Evolutionary conservation across 2,888 invertebrate genomes (phyloP).

Genomic region (Slavum lentiscoides): DNA sequence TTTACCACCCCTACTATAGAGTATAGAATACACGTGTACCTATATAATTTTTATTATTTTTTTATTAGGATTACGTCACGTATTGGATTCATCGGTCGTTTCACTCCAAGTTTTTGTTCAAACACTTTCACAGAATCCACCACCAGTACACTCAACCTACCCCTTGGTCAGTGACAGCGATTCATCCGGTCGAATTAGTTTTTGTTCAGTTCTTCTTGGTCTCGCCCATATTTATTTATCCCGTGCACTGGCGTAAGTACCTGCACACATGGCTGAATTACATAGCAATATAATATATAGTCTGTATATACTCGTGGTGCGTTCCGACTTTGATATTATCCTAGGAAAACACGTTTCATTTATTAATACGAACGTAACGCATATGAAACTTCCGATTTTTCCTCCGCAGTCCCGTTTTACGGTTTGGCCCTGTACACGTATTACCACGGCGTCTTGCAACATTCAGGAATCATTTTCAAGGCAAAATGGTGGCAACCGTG

Average conservation of each 20-base stretch:
- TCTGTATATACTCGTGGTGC: too few relatives aligned
- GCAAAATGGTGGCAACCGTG: slow-evolving; percentile 76
- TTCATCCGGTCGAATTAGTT: slow-evolving; percentile 72
- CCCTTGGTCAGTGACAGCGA: slow-evolving; percentile 75
- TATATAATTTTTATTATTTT: neutral
- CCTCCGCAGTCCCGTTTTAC: slow-evolving; percentile 39
- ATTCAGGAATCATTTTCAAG: slow-evolving; percentile 75
- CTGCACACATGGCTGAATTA: too few relatives aligned
- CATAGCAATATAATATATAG: too few relatives aligned
- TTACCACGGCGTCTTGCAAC: slow-evolving; percentile 76
- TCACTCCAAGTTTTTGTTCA: slow-evolving; percentile 71
- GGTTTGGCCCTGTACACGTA: slow-evolving; percentile 65
- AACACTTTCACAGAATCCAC: slow-evolving; percentile 73
- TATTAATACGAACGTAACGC: too few relatives aligned
- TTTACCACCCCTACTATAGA: too few relatives aligned
- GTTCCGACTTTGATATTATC: too few relatives aligned
- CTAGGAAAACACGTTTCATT: too few relatives aligned
- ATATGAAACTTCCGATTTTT: too few relatives aligned
- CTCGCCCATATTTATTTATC: slow-evolving; percentile 68
- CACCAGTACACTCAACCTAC: slow-evolving; percentile 78
- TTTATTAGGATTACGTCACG: slow-evolving; percentile 67
- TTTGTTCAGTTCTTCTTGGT: slow-evolving; percentile 68
- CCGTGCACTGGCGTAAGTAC: slow-evolving; percentile 71
- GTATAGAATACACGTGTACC: too few relatives aligned
- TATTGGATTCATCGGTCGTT: slow-evolving; percentile 71